A percentile compares a stretch with the other conserved stretches of the same genome.
These are phyloP conservation scores for Girardia tigrina DNA, from an alignment of 2,888 invertebrate genomes.

Conservation along the genomic window DNA sequence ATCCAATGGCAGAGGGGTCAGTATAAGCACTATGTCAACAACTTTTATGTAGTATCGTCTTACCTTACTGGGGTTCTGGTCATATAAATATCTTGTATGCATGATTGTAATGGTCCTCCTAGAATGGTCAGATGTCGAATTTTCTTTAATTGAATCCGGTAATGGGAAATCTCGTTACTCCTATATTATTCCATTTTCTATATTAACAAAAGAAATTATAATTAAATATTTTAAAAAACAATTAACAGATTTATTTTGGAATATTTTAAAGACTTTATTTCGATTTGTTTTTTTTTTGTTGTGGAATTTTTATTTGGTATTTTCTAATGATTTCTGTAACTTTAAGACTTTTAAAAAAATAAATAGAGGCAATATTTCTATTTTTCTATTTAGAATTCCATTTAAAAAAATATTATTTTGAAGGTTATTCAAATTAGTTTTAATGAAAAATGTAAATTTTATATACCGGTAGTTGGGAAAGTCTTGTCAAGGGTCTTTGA, in stretches of 20 bases:
- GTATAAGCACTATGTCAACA: neutral
- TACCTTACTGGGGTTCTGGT: neutral
- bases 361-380: no score
- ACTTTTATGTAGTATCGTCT: neutral
- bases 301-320: no score
- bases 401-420: no score
- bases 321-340: no score
- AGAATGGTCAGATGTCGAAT: neutral
- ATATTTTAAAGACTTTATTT: no score
- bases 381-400: no score
- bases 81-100: neutral
- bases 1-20: neutral
- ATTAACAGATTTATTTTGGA: neutral
- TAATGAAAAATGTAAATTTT: no score
- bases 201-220: neutral
- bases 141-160: neutral
- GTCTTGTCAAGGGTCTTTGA: no score
- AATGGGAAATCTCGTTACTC: neutral
- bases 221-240: neutral
- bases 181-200: neutral
- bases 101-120: neutral
- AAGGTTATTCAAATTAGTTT: no score
- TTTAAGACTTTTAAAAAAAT: no score
- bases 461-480: no score
- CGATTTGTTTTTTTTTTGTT: no score